Base-by-base conservation (phyloP, 2,113 vertebrate genomes). In the Pterocles burchelli region DNA sequence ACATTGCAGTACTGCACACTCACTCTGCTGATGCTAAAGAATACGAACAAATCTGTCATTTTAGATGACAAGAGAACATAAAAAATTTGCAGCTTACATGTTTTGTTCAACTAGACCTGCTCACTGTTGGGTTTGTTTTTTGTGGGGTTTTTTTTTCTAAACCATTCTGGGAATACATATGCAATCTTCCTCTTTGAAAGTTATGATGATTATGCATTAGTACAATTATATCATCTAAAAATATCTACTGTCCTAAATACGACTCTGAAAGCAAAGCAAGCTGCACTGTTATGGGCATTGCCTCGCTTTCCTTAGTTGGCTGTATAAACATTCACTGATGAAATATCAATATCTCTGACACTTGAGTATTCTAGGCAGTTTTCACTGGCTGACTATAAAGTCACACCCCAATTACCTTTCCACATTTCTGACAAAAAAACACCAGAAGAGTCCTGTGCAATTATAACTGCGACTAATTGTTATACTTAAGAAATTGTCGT, bases 151-250 rank as follows among this genome's bases (percentile, higher is more conserved):
- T 38, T 43, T 51, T 21, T 3, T 38, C 34, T 26, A 68, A 88
- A 86, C 51, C n/a, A 54, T n/a, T 75, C 45, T 95, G 72, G 45
- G 66, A 94, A 90, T 71, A 78, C 16, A 65, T 33, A 68, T 33
- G 49, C 77, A 91, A 72, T 70, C 71, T 85, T 78, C 68, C 34
- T 78, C 57, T 78, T 89, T 93, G 61, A 78, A 94, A 90, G 90
- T 62, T 73, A 94, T 9, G 16, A 89, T 71, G 74, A 91, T 94
- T 91, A 88, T 88, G 68, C 57, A 88, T 90, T 88, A 88, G 59
- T 63, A 84, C 66, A 93, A 88, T 88, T 79, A 73, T 24, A 80
- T 54, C 0, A 0, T 75, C 85, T 93, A 91, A 91, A 94, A 93
- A 91, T 95, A 96, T 59, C 80, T 65, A 48, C 67, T 71, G 48